phyloP scores from a whole-genome alignment of 2,888 invertebrate genomes.

The Lepetodrilus schrolli region DNA sequence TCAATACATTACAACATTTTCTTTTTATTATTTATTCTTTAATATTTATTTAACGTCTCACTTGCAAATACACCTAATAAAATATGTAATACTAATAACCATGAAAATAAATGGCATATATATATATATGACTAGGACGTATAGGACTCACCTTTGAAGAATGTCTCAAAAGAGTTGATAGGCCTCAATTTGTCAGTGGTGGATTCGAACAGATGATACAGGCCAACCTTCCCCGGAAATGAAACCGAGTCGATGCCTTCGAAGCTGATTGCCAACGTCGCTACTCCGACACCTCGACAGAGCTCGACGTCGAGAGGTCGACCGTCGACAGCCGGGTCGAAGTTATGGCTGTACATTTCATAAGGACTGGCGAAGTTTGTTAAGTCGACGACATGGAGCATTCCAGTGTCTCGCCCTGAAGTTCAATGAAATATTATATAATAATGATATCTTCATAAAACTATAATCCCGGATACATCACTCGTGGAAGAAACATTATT shows the following conservation, averaged over 20 bases:
- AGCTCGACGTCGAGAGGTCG: slow-evolving; percentile 18
- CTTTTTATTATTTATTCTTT: too few species aligned
- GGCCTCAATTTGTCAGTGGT: neutral
- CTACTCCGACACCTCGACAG: neutral
- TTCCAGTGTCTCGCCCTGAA: slow-evolving; percentile 2
- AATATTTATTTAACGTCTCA: too few species aligned
- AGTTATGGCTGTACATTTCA: neutral
- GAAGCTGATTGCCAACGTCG: slow-evolving; percentile 18
- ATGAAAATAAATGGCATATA: too few species aligned
- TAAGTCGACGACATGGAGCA: slow-evolving; percentile 8
- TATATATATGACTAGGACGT: neutral
- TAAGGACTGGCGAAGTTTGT: neutral
- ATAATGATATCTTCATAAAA: neutral
- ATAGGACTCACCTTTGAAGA: neutral
- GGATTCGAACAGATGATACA: slow-evolving; percentile 2
- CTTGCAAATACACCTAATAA: too few species aligned
- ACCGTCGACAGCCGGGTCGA: neutral
- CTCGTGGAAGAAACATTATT: neutral
- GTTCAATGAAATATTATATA: neutral
- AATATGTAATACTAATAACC: too few species aligned
- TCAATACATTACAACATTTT: too few species aligned
- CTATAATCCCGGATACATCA: neutral
- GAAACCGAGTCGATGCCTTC: neutral
- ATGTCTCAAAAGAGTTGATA: neutral
- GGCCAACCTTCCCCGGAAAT: neutral